Evolutionary conservation across 2,888 invertebrate genomes (phyloP), one percentile per base, ranked within the genome.

Genomic region (Cactoblastis cactorum): DNA sequence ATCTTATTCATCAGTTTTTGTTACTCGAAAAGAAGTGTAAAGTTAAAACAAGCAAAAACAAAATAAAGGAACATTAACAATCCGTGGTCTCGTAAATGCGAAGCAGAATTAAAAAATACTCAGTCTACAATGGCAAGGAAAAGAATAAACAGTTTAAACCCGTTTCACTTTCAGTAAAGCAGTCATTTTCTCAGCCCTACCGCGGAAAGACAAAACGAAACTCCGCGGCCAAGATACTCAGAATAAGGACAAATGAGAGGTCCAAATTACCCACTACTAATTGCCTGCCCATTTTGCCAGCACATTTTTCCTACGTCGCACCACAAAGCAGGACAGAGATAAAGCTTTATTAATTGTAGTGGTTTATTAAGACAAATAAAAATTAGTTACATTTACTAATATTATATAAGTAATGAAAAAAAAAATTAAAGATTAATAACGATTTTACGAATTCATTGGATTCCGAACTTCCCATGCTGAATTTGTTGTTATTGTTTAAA

Each of bases 241-340:
- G 41, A 49, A 34, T 41, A 49, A 41, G 39, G 34, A 34, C 34
- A 49, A 49, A 49, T 41, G 41, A 49, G 37, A 43, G 41, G 41
- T 32, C 33, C 41, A 34, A 41, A 49, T 49, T 39, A 49, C 41
- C 53, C 52, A 46, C 39, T 38, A 46, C 54, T 54, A 54, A 54
- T 52, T 54, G 51, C 54, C 52, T 34, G 22, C 22, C 50, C 47
- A 35, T 43, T 41, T 46, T 37, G 43, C 47, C 47, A 43, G 49
- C 50, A 54, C 52, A 51, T 54, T 54, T 41, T 41, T 41, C 12
- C 41, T 14, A 11, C n/a, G 22, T 5, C 22, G 12, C 24, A 37
- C 11, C 37, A 37, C 9, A 37, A 17, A 37, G 9, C 17, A 9
- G 8, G 3, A 15, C 15, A 37, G 37, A 37, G 35, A 37, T 11